Evolutionary conservation across 2,797 vertebrate genomes (phyloP), one percentile per base, ranked within the genome.

Genomic region (Nyctalus aviator): DNA sequence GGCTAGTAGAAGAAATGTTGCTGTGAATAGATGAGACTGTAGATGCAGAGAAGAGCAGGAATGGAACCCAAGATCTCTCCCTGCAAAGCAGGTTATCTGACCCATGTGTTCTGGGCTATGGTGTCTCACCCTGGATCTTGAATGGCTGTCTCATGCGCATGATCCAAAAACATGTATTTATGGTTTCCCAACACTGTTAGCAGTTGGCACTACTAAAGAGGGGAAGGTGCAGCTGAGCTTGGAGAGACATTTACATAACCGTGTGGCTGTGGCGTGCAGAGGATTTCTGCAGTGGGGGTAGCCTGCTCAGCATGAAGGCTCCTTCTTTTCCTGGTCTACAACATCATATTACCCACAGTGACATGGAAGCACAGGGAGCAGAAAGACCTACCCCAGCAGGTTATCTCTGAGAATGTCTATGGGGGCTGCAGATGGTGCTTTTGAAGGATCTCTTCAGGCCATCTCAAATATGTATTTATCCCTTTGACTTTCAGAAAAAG

Each of bases 401-500:
- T 37, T 23, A 8, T 13, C 37, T 62, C 55, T 73, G 86, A 55
- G 75, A 79, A 21, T 57, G n/a, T 85, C 48, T 9, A 0, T 3
- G 6, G 20, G 37, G 41, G 12, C 41, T 41, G 17, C 41, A 2
- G 46, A 48, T 27, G 25, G 14, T 78, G 50, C 15, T 90, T 75
- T 21, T n/a, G 37, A 76, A 57, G 44, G 44, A 32, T 62, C 35
- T 76, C 64, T 15, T 0, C 35, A 23, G 12, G 23, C 18, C 23
- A 2, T 44, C 55, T 75, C 41, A 68, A 23, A 62, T 48, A 15
- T 59, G 1, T 69, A 13, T 75, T 27, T 77, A 14, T 87, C 69
- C 20, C 66, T 88, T 96, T 97, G 96, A 81, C 76, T 88, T 97
- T 37, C 96, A 99, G 99, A 99, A 97, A 99, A 99, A 97, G 99